Base-by-base conservation (phyloP, 2,113 vertebrate genomes). In the Sebastes schlegelii region DNA sequence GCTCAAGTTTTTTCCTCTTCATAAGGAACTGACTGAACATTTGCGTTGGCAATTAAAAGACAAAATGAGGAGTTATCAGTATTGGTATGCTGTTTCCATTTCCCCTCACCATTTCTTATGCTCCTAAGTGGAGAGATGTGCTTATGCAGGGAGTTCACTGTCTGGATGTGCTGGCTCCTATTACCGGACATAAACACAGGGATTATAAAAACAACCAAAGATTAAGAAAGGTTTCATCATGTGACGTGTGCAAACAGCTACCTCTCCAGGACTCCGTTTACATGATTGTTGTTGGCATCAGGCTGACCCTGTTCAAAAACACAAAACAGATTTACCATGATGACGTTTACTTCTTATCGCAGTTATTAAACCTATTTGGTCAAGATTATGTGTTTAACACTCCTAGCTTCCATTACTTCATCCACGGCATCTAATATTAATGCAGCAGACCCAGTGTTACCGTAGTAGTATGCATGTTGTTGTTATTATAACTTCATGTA, bases 211-310 rank as follows among this genome's bases (percentile, higher is more conserved):
- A 74, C 4, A 26, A 17, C 8, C 4, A 48, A n/a, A 40, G 4
- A 40, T 4, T 1, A 4, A 65, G 26, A 16, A 42, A 2, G 3
- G 2, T n/a, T 21, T 66, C 0, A 4, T 4, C 1, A 11, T n/a
- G 21, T 51, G 40, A 60, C 6, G 21, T 49, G n/a, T 52, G 40
- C 19, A 16, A 81, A 61, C 42, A 19, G 4, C 1, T 75, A 94
- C 93, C 92, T 86, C 64, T 90, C 77, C 23, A 55, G 46, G 64
- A 5, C 46, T 19, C 13, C 1, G 6, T 40, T 77, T 2, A 72
- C 10, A 61, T 43, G 49, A 61, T 80, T 90, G 80, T 76, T 89
- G 82, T 89, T 90, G 82, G 5, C 23, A 43, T 92, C 78, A 4
- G 7, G 26, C 5, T 67, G 72, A 67, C 1, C 48, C 93, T 94